Evolutionary conservation across 2,888 invertebrate genomes (phyloP).

Genomic region (Acronicta aceris): DNA sequence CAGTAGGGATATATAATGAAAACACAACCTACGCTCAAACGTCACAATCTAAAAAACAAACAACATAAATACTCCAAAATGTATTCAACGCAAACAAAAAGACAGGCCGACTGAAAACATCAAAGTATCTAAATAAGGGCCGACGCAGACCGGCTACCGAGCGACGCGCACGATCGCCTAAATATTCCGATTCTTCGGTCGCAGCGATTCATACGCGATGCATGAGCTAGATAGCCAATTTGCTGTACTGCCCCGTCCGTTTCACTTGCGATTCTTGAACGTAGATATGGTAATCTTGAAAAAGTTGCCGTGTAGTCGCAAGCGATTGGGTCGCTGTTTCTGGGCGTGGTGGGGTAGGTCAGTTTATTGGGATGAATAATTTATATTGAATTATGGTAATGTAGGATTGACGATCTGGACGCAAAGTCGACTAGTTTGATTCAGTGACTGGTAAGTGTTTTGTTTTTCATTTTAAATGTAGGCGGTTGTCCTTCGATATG

Average conservation of each 20-base stretch:
- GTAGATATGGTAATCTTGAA: constrained; percentile 83
- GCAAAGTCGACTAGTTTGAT: constrained; percentile 40
- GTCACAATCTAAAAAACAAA: constrained; percentile 50
- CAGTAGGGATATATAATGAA: neutral
- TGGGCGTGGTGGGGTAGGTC: constrained; percentile 67
- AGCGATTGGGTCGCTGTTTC: constrained; percentile 55
- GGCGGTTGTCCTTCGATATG: constrained; percentile 8
- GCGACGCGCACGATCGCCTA: constrained; percentile 74
- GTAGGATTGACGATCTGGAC: constrained; percentile 57
- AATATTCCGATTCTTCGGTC: constrained; percentile 71
- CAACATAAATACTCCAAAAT: constrained; percentile 36
- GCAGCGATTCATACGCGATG: constrained; percentile 75
- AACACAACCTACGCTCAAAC: constrained; percentile 9
- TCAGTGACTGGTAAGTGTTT: constrained; percentile 17
- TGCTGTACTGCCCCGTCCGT: constrained; percentile 66
- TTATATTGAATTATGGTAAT: constrained; percentile 72
- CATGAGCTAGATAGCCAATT: constrained; percentile 82
- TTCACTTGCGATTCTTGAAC: constrained; percentile 71
- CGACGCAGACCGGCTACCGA: constrained; percentile 66
- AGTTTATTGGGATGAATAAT: constrained; percentile 68
- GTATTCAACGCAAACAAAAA: constrained; percentile 47
- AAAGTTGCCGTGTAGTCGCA: constrained; percentile 64
- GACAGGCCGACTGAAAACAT: constrained; percentile 45
- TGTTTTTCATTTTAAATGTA: constrained; percentile 25
- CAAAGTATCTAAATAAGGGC: constrained; percentile 76